Evolutionary conservation across 2,113 vertebrate genomes (phyloP).

Genomic region (Meles meles): DNA sequence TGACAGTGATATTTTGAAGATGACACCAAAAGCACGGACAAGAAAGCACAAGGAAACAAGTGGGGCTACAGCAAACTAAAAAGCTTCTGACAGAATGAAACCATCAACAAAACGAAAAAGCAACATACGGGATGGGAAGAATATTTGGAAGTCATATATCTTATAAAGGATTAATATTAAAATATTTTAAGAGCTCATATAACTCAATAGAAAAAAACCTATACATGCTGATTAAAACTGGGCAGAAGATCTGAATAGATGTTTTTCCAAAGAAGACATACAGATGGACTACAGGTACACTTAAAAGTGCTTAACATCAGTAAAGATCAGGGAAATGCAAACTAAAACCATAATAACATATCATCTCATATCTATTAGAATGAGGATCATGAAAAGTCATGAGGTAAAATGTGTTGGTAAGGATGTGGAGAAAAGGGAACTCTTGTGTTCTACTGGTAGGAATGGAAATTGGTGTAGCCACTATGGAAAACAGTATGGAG

Average conservation of each 20-base stretch:
- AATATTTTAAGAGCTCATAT: neutral
- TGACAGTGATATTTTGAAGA: neutral
- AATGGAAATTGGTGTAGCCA: neutral
- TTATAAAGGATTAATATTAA: neutral
- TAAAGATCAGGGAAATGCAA: neutral
- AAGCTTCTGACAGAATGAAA: neutral
- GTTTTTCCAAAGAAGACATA: neutral
- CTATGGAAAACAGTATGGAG: neutral
- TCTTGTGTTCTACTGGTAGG: neutral
- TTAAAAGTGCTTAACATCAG: neutral
- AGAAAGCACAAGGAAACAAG: neutral
- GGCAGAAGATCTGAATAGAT: neutral
- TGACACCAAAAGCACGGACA: neutral
- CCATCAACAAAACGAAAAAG: neutral
- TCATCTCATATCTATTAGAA: neutral
- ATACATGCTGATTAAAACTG: neutral
- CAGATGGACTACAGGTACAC: neutral
- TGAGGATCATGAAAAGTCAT: neutral
- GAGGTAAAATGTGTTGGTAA: neutral
- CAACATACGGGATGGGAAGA: neutral
- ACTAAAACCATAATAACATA: neutral
- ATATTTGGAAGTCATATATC: neutral
- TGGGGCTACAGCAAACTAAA: neutral
- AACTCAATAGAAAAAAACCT: neutral
- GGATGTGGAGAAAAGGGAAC: neutral